These are phyloP conservation scores for Dolichallabes microphthalmus DNA, from an alignment of 2,113 vertebrate species.

Conservation along the genomic window DNA sequence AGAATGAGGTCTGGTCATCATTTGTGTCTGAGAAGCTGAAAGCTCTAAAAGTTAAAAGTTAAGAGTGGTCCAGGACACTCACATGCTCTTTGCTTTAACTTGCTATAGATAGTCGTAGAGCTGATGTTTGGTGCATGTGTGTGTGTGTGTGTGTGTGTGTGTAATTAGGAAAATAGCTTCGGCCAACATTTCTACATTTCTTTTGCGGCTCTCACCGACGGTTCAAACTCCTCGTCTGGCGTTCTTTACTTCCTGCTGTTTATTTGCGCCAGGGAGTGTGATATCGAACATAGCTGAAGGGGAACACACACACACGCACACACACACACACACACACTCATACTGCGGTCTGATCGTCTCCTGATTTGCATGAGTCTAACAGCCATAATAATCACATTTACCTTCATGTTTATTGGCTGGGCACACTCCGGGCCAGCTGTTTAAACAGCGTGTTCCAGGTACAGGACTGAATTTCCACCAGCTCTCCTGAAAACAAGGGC, in stretches of 20 bases:
- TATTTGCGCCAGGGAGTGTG: background rate
- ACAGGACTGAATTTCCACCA: background rate
- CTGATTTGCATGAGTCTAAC: background rate
- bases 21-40: slow-evolving; percentile 5
- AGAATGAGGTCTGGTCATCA: slow-evolving; percentile 14
- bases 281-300: background rate
- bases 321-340: slow-evolving; percentile 8
- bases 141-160: background rate
- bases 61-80: background rate
- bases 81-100: background rate
- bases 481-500: background rate
- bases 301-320: slow-evolving; percentile 7
- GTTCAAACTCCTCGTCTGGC: background rate
- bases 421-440: slow-evolving; percentile 12
- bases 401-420: background rate
- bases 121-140: background rate
- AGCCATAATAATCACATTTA: slow-evolving; percentile 6
- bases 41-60: background rate
- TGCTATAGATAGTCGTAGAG: background rate
- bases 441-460: background rate
- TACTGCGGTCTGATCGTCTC: background rate
- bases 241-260: background rate
- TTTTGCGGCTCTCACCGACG: background rate
- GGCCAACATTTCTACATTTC: slow-evolving; percentile 7
- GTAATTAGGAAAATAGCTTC: slow-evolving; percentile 19